These are phyloP conservation scores for Larimichthys polyactis DNA, from an alignment of 2,113 vertebrate species.

Conservation along the genomic window DNA sequence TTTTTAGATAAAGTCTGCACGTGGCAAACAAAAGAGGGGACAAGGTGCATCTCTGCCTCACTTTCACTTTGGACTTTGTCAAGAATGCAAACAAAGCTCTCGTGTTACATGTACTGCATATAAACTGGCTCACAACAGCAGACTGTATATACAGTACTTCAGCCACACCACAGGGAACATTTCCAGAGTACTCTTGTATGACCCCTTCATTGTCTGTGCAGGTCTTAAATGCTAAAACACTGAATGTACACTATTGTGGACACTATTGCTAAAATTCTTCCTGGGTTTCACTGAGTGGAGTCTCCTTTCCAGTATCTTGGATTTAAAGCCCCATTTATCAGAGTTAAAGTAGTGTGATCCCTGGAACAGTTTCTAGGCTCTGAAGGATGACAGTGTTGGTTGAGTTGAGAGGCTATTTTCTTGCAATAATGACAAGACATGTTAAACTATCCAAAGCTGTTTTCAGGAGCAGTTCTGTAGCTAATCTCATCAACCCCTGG, in stretches of 20 bases:
- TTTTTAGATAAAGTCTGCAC: constrained; percentile 21
- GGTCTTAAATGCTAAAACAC: not conserved
- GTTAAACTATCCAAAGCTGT: not conserved
- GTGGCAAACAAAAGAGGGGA: constrained; percentile 36
- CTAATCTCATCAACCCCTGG: constrained; percentile 14
- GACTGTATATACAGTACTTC: not conserved
- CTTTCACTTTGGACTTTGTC: constrained; percentile 64
- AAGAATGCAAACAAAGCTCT: constrained; percentile 52
- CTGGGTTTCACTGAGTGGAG: not conserved
- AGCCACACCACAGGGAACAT: not conserved
- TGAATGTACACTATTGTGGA: not conserved
- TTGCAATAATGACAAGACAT: not conserved
- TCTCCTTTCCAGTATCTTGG: not conserved
- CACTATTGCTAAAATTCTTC: not conserved
- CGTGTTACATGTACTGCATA: not conserved
- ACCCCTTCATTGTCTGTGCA: not conserved
- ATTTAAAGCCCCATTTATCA: constrained; percentile 22
- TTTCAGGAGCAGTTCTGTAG: not conserved
- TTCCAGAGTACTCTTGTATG: not conserved
- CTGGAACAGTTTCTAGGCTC: constrained; percentile 1
- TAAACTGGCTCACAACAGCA: constrained; percentile 13
- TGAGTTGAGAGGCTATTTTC: not conserved
- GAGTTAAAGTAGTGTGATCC: constrained; percentile 9
- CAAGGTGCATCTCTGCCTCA: constrained; percentile 25
- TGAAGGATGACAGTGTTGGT: not conserved